phyloP scores from a whole-genome alignment of 2,113 vertebrate genomes.

The Scomber colias region DNA sequence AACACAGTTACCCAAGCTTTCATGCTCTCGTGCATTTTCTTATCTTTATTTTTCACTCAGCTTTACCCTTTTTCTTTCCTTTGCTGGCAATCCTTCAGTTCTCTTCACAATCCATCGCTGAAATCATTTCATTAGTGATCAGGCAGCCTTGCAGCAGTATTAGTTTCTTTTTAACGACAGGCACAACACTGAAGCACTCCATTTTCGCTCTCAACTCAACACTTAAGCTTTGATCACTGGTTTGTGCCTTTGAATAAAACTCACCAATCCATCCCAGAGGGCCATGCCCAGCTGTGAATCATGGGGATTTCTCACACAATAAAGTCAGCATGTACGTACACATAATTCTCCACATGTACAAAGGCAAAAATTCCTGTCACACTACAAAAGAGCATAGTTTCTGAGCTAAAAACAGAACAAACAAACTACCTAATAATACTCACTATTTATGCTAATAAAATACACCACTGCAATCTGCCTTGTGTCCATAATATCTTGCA shows the following conservation, averaged over 20 bases:
- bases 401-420: slow-evolving; percentile 31
- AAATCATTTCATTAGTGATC: slow-evolving; percentile 54
- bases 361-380: neutral
- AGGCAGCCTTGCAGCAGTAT: slow-evolving; percentile 25
- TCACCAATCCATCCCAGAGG: slow-evolving; percentile 44
- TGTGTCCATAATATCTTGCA: neutral
- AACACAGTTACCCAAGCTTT: slow-evolving; percentile 17
- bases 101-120: slow-evolving; percentile 55
- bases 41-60: slow-evolving; percentile 1
- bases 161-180: slow-evolving; percentile 49
- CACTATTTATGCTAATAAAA: slow-evolving; percentile 8
- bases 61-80: too few species aligned
- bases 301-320: slow-evolving; percentile 22
- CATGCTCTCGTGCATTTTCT: slow-evolving; percentile 25
- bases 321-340: slow-evolving; percentile 26
- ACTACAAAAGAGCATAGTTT: slow-evolving; percentile 5
- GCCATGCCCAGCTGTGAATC: slow-evolving; percentile 40
- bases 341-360: slow-evolving; percentile 22
- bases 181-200: slow-evolving; percentile 42
- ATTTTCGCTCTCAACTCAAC: slow-evolving; percentile 41
- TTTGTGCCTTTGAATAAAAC: slow-evolving; percentile 52
- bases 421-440: neutral
- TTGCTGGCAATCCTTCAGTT: too few species aligned
- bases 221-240: slow-evolving; percentile 56
- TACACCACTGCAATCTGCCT: neutral